A percentile compares a stretch with the other conserved stretches of the same genome.
Conservation (phyloP, 1,140 invertebrate genomes). For the Achroia grisella region DNA sequence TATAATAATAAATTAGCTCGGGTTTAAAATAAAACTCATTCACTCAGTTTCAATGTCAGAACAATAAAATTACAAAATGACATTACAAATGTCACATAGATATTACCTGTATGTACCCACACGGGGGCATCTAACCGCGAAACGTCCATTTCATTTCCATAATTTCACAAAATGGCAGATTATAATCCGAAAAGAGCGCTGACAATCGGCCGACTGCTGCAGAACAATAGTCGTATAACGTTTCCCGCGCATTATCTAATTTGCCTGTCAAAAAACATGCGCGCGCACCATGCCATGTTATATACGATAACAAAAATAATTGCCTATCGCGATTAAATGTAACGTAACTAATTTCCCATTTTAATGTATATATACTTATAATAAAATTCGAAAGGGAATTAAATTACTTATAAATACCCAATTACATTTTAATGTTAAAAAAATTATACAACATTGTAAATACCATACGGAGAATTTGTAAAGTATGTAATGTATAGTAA, state of each 20-base stretch:
- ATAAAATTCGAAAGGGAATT: too few species aligned
- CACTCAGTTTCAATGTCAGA: conserved; percentile 15
- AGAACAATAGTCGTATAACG: conserved; percentile 42
- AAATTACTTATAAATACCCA: too few species aligned
- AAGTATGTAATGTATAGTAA: too few species aligned
- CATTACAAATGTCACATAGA: conserved; percentile 6
- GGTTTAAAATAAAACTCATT: too few species aligned
- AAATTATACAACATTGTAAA: too few species aligned
- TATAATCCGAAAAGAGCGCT: conserved; percentile 52
- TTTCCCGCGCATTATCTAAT: conserved; percentile 61
- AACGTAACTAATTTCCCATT: too few species aligned
- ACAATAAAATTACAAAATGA: conserved; percentile 41
- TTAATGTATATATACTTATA: too few species aligned
- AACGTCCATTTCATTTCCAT: conserved; percentile 62
- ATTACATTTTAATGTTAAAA: too few species aligned
- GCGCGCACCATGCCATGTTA: conserved; percentile 26
- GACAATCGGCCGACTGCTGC: conserved; percentile 40
- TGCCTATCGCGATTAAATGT: too few species aligned
- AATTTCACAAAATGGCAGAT: conserved; percentile 63
- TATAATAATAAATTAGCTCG: too few species aligned
- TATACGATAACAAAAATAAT: too few species aligned
- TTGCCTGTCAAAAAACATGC: conserved; percentile 57
- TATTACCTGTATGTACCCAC: conserved; percentile 13
- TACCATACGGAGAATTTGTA: too few species aligned
- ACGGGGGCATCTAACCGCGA: conserved; percentile 55